A percentile compares a stretch with the other conserved stretches of the same genome.
Conservation (phyloP, 2,888 invertebrate genomes). For the Drosophila buzzatii region DNA sequence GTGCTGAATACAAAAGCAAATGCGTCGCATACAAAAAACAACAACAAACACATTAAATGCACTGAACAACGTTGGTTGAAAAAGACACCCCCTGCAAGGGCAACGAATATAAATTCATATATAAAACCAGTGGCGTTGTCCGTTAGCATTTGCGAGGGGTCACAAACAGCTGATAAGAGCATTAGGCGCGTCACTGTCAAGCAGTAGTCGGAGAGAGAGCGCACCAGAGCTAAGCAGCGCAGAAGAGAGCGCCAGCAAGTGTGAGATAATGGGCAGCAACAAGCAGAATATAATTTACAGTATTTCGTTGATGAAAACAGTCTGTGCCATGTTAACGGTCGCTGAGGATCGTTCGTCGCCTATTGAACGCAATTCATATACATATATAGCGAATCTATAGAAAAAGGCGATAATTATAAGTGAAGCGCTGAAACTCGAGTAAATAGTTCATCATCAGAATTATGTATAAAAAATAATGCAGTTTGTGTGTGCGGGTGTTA, state of each 20-base stretch:
- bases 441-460: conserved; percentile 44
- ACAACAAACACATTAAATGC: conserved; percentile 25
- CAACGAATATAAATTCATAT: conserved; percentile 29
- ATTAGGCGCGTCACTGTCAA: conserved; percentile 29
- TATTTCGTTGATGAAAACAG: conserved; percentile 45
- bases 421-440: conserved; percentile 36
- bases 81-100: conserved; percentile 38
- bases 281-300: conserved; percentile 51
- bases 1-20: conserved; percentile 6
- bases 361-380: not conserved
- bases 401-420: conserved; percentile 27
- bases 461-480: conserved; percentile 36
- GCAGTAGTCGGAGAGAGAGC: conserved; percentile 2
- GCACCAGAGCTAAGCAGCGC: not conserved
- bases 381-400: conserved; percentile 10
- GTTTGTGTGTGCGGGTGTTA: conserved; percentile 27
- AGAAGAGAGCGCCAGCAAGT: conserved; percentile 7
- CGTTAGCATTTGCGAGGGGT: conserved; percentile 9
- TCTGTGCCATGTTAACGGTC: conserved; percentile 53
- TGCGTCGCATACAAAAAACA: conserved; percentile 28
- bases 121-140: conserved; percentile 34
- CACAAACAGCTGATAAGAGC: conserved; percentile 52
- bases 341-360: conserved; percentile 49
- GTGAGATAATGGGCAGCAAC: conserved; percentile 50
- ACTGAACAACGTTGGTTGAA: conserved; percentile 15